These are phyloP conservation scores for Triplophysa rosa DNA, from an alignment of 2,113 vertebrate genomes.

Conservation along the genomic window DNA sequence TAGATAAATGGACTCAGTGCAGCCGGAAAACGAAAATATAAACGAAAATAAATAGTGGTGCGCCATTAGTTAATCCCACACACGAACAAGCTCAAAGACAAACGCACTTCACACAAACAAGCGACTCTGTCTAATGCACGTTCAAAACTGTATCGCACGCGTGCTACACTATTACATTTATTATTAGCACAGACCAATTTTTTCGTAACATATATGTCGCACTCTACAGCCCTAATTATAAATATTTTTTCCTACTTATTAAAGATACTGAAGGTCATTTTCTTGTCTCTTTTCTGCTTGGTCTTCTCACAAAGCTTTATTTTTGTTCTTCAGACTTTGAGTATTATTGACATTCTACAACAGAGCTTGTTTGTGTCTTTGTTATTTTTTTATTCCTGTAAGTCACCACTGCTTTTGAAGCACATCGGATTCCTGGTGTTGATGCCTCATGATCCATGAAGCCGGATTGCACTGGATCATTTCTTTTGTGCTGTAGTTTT, in stretches of 20 bases:
- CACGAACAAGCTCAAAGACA: too few species aligned
- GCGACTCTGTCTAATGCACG: too few species aligned
- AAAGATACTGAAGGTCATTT: not conserved
- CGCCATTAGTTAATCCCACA: too few species aligned
- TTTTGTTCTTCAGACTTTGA: not conserved
- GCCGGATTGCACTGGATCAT: conserved; percentile 26
- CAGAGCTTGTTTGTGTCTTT: conserved; percentile 17
- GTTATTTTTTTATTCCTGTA: conserved; percentile 8
- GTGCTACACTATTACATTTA: too few species aligned
- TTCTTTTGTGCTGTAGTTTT: not conserved
- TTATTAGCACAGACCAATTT: too few species aligned
- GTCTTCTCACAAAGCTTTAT: not conserved
- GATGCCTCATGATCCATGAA: not conserved
- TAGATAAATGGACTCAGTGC: too few species aligned
- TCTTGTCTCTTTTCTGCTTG: not conserved
- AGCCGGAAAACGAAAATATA: too few species aligned
- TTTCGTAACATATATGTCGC: too few species aligned
- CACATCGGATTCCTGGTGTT: conserved; percentile 7
- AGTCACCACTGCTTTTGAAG: conserved; percentile 5
- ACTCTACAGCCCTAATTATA: not conserved
- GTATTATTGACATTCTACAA: conserved; percentile 2
- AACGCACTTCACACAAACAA: too few species aligned
- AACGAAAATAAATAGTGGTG: too few species aligned
- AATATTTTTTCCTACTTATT: not conserved
- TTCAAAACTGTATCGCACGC: too few species aligned